Conservation (phyloP, 2,797 vertebrate species). For the Tiaroga cobitis region DNA sequence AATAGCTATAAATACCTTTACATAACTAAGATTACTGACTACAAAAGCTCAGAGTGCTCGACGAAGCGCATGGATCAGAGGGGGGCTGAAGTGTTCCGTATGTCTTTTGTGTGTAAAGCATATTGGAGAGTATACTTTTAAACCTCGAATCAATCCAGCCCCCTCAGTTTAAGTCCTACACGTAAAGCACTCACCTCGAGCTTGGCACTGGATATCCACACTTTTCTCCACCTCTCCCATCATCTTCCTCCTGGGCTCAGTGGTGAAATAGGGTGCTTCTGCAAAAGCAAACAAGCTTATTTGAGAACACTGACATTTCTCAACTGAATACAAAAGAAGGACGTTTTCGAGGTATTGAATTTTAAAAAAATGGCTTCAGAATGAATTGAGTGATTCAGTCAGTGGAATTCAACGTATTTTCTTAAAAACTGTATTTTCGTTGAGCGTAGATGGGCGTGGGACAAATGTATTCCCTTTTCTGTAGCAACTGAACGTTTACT, state of each 20-base stretch:
- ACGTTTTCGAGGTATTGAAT: not conserved
- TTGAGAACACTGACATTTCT: constrained; percentile 34
- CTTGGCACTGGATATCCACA: constrained; percentile 85
- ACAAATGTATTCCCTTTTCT: constrained; percentile 15
- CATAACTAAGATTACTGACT: constrained; percentile 9
- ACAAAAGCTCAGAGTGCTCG: constrained; percentile 22
- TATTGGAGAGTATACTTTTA: constrained; percentile 15
- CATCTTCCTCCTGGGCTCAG: constrained; percentile 81
- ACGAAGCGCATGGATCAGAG: not conserved
- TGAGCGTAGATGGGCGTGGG: constrained; percentile 15
- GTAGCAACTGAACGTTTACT: constrained; percentile 28
- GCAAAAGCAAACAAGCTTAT: constrained; percentile 55
- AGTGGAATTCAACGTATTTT: constrained; percentile 4
- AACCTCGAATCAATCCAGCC: not conserved
- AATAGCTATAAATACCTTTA: constrained; percentile 26
- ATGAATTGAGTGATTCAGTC: not conserved
- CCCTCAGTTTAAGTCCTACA: not conserved
- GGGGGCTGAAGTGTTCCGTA: not conserved
- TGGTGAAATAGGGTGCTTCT: constrained; percentile 87
- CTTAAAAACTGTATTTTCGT: constrained; percentile 5
- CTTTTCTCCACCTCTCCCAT: constrained; percentile 83
- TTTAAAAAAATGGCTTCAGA: not conserved
- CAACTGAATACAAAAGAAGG: not conserved
- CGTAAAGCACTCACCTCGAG: constrained; percentile 81
- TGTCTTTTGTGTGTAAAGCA: constrained; percentile 24